phyloP scores from a whole-genome alignment of 2,797 vertebrate species.

The Onychomys leucogaster region DNA sequence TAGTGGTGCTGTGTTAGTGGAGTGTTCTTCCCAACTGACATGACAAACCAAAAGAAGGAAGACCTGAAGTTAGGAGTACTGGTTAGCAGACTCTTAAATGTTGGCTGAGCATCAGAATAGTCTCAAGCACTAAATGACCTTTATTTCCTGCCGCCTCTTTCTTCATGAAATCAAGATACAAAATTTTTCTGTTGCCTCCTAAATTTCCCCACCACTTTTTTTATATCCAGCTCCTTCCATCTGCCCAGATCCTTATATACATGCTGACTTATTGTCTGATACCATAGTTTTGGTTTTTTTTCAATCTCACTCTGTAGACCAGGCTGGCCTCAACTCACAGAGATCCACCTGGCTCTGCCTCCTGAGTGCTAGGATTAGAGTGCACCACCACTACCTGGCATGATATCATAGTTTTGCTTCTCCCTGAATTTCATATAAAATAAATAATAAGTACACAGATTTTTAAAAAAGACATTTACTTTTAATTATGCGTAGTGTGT shows the following conservation, averaged over 20 bases:
- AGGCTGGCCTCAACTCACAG: too few relatives aligned
- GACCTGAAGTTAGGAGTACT: neutral
- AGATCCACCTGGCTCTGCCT: too few relatives aligned
- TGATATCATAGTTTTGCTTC: neutral
- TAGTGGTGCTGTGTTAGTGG: neutral
- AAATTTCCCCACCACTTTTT: neutral
- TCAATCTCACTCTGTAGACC: too few relatives aligned
- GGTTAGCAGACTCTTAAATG: neutral
- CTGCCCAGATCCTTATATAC: neutral
- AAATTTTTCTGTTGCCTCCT: neutral
- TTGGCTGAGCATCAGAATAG: neutral
- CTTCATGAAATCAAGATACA: neutral
- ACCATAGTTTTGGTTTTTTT: neutral
- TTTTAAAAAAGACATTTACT: neutral
- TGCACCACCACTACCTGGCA: too few relatives aligned
- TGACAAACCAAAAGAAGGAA: neutral
- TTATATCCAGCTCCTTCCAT: neutral
- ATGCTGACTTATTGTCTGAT: neutral
- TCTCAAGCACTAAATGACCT: neutral
- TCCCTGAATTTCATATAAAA: constrained; percentile 23
- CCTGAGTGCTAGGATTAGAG: too few relatives aligned
- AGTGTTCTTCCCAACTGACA: neutral
- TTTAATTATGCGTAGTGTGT: neutral
- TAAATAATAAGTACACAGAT: neutral
- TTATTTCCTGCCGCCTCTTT: neutral